Evolutionary conservation across 2,797 vertebrate genomes (phyloP).

Genomic region (Onychomys torridus): DNA sequence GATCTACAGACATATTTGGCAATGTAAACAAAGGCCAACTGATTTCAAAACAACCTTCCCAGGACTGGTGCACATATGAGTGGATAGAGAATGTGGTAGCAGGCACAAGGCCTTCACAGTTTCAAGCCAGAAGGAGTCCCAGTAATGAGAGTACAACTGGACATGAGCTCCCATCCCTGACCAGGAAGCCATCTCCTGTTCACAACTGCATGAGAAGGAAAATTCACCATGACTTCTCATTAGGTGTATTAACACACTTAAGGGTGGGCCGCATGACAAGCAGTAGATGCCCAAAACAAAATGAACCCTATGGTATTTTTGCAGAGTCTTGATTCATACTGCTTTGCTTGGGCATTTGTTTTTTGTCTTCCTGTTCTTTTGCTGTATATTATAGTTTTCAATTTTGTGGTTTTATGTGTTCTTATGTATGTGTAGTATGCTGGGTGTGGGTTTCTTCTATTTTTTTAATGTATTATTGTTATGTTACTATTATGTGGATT

Average conservation of each 20-base stretch:
- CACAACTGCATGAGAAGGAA: neutral
- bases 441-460: neutral
- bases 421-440: neutral
- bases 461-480: neutral
- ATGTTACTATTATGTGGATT: neutral
- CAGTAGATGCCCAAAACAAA: neutral
- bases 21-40: slow-evolving; percentile 71
- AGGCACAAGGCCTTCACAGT: neutral
- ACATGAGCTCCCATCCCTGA: neutral
- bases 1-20: slow-evolving; percentile 79
- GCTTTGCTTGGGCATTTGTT: neutral
- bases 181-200: neutral
- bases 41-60: slow-evolving; percentile 67
- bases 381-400: neutral
- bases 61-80: neutral
- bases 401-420: neutral
- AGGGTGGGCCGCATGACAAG: neutral
- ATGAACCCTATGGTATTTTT: neutral
- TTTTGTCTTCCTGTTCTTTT: neutral
- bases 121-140: neutral
- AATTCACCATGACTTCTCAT: neutral
- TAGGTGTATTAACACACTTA: neutral
- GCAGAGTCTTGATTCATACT: neutral
- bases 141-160: neutral
- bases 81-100: neutral